These are phyloP conservation scores for Rhamnusium bicolor DNA, from an alignment of 2,888 invertebrate species.

Conservation along the genomic window DNA sequence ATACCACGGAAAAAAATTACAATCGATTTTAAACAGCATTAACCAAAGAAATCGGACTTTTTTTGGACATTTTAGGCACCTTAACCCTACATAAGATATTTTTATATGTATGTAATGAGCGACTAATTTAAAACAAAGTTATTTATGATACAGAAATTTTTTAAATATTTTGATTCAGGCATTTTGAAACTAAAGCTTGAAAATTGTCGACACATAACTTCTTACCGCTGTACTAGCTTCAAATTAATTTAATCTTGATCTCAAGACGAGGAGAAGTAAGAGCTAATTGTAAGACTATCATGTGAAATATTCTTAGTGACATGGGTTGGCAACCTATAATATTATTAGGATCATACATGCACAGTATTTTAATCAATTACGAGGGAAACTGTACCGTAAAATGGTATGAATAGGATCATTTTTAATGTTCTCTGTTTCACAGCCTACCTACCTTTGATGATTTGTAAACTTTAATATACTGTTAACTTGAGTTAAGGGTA, in stretches of 20 bases:
- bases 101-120: too few species aligned
- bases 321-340: neutral
- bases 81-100: too few species aligned
- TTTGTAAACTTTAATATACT: too few species aligned
- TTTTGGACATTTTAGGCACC: too few species aligned
- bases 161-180: neutral
- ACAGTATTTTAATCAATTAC: neutral
- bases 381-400: neutral
- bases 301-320: neutral
- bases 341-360: neutral
- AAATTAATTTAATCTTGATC: neutral
- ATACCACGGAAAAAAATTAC: too few species aligned
- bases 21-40: too few species aligned
- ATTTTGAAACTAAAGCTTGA: neutral
- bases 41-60: too few species aligned
- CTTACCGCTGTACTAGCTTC: neutral
- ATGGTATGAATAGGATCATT: too few species aligned
- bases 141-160: neutral
- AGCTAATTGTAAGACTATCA: neutral
- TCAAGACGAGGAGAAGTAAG: neutral
- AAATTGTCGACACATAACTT: neutral
- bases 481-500: too few species aligned
- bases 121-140: too few species aligned
- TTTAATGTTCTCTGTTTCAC: too few species aligned
- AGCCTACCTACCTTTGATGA: too few species aligned